Evolutionary conservation across 2,888 invertebrate species (phyloP).

Genomic region (Dyspetes luteomarginatus): DNA sequence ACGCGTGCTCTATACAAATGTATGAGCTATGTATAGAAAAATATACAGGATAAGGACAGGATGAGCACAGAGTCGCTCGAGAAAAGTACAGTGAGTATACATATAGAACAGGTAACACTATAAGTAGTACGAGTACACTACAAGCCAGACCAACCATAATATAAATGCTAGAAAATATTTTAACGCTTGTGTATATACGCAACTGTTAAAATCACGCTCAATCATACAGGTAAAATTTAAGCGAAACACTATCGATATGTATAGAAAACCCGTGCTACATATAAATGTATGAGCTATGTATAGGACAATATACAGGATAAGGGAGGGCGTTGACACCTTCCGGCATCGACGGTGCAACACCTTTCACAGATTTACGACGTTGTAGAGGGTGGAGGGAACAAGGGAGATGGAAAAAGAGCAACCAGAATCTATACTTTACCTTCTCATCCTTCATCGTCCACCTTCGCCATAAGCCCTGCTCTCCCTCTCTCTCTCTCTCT

Average conservation of each 20-base stretch:
- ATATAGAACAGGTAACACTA: neutral
- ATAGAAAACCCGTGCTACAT: constrained; percentile 12
- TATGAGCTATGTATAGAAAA: neutral
- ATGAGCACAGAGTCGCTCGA: constrained; percentile 27
- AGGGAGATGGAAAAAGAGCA: constrained; percentile 5
- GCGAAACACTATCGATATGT: constrained; percentile 20
- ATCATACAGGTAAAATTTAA: neutral
- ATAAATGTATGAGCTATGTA: neutral
- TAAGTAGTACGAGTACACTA: constrained; percentile 28
- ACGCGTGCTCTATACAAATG: neutral
- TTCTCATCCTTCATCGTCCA: constrained; percentile 21
- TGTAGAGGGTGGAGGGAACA: constrained; percentile 1
- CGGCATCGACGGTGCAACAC: constrained; percentile 57
- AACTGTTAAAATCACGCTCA: neutral
- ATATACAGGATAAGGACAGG: no score
- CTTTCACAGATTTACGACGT: constrained; percentile 62
- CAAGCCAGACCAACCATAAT: constrained; percentile 6
- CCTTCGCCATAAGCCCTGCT: constrained; percentile 30
- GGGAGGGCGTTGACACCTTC: constrained; percentile 5
- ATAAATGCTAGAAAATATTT: constrained; percentile 5
- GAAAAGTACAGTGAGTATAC: constrained; percentile 7
- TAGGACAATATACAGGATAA: neutral
- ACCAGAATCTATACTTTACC: constrained; percentile 53
- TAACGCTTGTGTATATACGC: neutral
- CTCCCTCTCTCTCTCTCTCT: constrained; percentile 46